Evolutionary conservation across 2,888 invertebrate species (phyloP), one percentile per base, ranked within the genome.

Genomic region (Drosophila gaucha): DNA sequence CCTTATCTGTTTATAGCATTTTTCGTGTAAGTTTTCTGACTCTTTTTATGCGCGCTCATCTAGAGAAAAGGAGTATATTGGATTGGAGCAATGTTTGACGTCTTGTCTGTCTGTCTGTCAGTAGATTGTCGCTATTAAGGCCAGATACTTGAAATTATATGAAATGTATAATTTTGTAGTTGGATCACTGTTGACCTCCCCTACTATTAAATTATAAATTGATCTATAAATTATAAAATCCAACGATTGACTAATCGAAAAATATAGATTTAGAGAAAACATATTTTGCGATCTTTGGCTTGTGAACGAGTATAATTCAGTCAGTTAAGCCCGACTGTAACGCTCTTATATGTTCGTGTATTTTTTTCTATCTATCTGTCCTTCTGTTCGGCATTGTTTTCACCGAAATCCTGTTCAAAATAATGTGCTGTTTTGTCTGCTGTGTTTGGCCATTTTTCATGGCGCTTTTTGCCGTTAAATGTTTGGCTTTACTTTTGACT

Each of bases 1-100:
- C 70, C 69, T 79, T 83, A 85, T 85, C 78, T 79, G 83, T 79
- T 82, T 87, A 74, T 67, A 71, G 79, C 78, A 50, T 74, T 82
- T 74, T 72, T 84, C 75, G 80, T 80, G 63, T 66, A 86, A 70
- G 73, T 75, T 86, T 67, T 71, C 64, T 30, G 2, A 20, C 47
- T 20, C 44, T 28, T 28, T 14, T 6, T 22, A 6, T 18, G 36
- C 36, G 4, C 36, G 20, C 6, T 20, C 20, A 24, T 5, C n/a
- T 8, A n/a, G 8, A 8, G 14, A 14, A 24, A 14, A 24, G 8
- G 41, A 41, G 41, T 26, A 41, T 41, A 41, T 41, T 41, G 9
- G 41, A 6, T 24, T 24, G 14, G n/a, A n/a, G n/a, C n/a, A n/a
- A n/a, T 6, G 8, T 24, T 9, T 0, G 24, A 24, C 14, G 24